Base-by-base conservation (phyloP, 2,113 vertebrate genomes). In the Lontra canadensis region DNA sequence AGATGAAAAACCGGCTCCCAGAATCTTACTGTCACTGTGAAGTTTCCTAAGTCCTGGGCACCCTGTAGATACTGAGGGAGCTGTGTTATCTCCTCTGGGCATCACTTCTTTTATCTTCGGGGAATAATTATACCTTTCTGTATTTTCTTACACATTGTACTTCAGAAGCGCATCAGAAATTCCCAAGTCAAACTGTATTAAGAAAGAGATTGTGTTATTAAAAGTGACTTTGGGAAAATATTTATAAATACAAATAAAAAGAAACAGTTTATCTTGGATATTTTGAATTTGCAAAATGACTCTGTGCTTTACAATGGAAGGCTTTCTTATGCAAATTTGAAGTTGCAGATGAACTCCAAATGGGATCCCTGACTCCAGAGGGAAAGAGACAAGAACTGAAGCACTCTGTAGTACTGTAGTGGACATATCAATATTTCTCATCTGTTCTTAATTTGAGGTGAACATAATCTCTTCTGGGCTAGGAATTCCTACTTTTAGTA, bases 251-350 rank as follows among this genome's bases (percentile, higher is more conserved):
- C 21, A 79, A 92, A 76, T 31, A 69, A 1, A 39, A 95, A 74
- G 29, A 39, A 95, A 47, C 31, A 55, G 49, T 34, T 59, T 69
- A 55, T 52, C 31, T 47, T 63, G 31, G n/a, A 21, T 93, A 84
- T 81, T 97, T 87, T 90, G 67, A 96, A 92, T 89, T 97, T 93
- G 17, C 34, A 61, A 94, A 94, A 93, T 61, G 52, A 92, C 74
- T 42, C 17, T 34, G 12, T 34, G 26, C 79, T 95, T 86, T 83
- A 9, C 39, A 47, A 34, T 80, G 17, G 4, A 36, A 65, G 47
- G 12, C 29, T 67, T 79, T 88, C 55, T 85, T 34, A 52, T 57
- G 76, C 26, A 92, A 80, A 90, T 90, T 1, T 83, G 42, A 74
- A 73, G 14, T 79, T 17, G 4, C 69, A 42, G 57, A 67, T 57